Evolutionary conservation across 2,113 vertebrate genomes (phyloP).

Genomic region (Sinocyclocheilus grahami): DNA sequence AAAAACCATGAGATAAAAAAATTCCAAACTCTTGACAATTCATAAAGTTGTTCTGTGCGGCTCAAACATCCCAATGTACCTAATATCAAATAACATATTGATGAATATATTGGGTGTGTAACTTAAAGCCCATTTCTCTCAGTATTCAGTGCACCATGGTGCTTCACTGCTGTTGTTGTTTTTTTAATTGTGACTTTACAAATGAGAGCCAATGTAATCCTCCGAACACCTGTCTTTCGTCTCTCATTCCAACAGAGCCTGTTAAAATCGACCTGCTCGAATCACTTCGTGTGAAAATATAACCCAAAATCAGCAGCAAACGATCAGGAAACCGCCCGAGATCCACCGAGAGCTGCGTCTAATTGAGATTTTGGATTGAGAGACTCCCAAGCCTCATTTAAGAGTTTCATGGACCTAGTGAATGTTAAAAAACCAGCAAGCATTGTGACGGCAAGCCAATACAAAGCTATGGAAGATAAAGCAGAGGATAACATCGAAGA

Average conservation of each 20-base stretch:
- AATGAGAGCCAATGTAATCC: neutral
- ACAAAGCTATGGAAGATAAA: neutral
- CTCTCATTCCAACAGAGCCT: neutral
- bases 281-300: neutral
- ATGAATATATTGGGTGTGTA: slow-evolving; percentile 4
- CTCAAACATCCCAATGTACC: neutral
- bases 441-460: neutral
- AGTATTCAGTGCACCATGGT: neutral
- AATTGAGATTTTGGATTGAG: neutral
- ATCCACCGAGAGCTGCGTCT: neutral
- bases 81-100: slow-evolving; percentile 8
- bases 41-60: neutral
- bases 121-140: slow-evolving; percentile 23
- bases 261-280: neutral
- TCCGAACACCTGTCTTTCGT: neutral
- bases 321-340: neutral
- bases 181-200: neutral
- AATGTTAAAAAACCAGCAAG: slow-evolving; percentile 16
- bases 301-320: neutral
- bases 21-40: neutral
- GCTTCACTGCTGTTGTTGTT: slow-evolving; percentile 8
- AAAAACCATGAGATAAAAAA: neutral
- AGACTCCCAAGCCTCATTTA: neutral
- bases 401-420: neutral
- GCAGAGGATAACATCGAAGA: neutral